These are phyloP conservation scores for Betta splendens DNA, from an alignment of 2,797 vertebrate species.

Conservation along the genomic window DNA sequence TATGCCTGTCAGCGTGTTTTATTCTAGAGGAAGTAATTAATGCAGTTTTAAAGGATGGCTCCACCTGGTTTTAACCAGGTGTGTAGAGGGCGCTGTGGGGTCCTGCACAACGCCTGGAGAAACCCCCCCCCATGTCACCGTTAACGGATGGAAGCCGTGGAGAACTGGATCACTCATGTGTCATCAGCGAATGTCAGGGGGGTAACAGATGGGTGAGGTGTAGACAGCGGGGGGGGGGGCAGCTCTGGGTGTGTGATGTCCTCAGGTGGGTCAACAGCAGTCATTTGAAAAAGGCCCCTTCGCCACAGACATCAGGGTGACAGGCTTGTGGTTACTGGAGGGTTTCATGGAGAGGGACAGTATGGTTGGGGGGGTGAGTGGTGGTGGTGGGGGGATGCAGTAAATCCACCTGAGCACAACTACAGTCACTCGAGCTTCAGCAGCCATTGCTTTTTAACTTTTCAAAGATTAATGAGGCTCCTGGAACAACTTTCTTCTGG, in stretches of 20 bases:
- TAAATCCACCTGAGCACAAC: no score
- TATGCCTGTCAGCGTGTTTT: neutral
- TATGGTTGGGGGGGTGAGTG: no score
- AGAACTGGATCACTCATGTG: neutral
- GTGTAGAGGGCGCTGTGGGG: neutral
- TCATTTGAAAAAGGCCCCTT: no score
- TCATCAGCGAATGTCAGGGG: neutral
- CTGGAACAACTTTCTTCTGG: conserved; percentile 49
- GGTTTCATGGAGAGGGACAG: no score
- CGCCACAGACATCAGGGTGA: no score
- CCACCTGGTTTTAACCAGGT: neutral
- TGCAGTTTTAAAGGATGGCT: neutral
- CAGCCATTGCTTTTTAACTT: conserved; percentile 30
- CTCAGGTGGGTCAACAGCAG: no score
- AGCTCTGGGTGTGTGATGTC: no score
- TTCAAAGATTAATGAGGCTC: conserved; percentile 64
- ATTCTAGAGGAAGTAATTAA: neutral
- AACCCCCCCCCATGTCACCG: no score
- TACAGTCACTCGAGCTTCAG: conserved; percentile 35
- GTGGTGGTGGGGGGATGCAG: no score
- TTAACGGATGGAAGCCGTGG: no score
- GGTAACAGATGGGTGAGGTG: neutral
- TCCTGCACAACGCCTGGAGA: neutral
- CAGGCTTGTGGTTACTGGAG: no score
- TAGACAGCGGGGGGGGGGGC: no score